Percentiles rank a stretch among this genome's conserved stretches.
Conservation (phyloP, 2,888 invertebrate species). For the Protodeltote pygarga region DNA sequence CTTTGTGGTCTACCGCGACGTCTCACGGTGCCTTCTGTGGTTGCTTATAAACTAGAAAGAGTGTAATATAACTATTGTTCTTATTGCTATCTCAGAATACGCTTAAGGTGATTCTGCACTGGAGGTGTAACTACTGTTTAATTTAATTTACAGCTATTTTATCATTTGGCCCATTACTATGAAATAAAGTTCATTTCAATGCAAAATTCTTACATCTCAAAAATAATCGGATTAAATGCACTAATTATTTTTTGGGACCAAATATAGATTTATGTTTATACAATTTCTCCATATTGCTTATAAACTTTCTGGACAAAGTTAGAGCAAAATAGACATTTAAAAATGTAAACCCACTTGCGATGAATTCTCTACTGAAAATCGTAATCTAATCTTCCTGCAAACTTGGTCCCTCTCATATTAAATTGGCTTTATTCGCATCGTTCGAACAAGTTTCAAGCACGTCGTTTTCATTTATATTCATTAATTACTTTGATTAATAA, state of each 20-base stretch:
- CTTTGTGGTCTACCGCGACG: constrained; percentile 52
- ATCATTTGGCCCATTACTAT: no score
- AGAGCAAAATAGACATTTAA: background rate
- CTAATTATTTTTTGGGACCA: no score
- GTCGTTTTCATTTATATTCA: constrained; percentile 26
- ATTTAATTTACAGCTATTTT: no score
- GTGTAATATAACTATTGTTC: constrained; percentile 44
- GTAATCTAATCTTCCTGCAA: constrained; percentile 17
- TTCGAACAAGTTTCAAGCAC: constrained; percentile 18
- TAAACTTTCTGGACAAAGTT: background rate
- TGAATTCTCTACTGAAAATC: constrained; percentile 9
- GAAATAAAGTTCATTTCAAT: no score
- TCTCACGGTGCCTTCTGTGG: constrained; percentile 45
- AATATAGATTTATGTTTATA: no score
- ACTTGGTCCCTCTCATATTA: constrained; percentile 18
- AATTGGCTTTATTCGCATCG: constrained; percentile 32
- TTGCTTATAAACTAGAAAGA: constrained; percentile 42
- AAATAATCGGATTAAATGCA: no score
- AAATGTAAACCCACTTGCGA: constrained; percentile 8
- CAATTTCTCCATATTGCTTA: background rate
- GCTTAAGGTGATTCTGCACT: constrained; percentile 1
- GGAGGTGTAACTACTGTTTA: constrained; percentile 9
- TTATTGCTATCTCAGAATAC: constrained; percentile 30
- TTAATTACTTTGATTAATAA: constrained; percentile 44
- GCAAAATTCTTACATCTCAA: no score